A percentile compares a stretch with the other conserved stretches of the same genome.
These are phyloP conservation scores for Gymnorhina tibicen DNA, from an alignment of 2,113 vertebrate genomes.

Conservation along the genomic window DNA sequence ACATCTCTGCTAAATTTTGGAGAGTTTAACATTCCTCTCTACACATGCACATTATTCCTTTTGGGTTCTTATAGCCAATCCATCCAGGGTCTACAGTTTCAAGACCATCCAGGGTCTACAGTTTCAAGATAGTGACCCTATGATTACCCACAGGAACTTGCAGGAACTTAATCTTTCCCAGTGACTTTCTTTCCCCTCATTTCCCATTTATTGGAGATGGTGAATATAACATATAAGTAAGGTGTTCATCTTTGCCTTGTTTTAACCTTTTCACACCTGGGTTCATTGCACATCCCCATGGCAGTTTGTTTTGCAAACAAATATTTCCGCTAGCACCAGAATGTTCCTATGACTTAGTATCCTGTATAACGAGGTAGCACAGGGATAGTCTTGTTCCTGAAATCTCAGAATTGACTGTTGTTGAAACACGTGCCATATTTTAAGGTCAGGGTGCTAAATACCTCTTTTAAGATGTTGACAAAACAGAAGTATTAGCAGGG, in stretches of 20 bases:
- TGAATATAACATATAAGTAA: neutral
- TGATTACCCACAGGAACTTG: neutral
- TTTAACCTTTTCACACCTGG: neutral
- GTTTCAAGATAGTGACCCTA: neutral
- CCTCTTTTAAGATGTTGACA: neutral
- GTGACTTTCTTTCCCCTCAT: accelerated
- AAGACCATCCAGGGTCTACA: neutral
- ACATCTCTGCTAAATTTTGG: neutral
- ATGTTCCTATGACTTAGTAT: neutral
- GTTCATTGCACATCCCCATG: neutral
- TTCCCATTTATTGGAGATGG: neutral
- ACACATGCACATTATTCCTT: neutral
- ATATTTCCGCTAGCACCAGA: neutral
- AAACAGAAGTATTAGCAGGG: neutral
- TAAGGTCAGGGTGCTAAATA: neutral
- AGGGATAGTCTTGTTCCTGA: neutral
- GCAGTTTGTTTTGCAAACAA: neutral
- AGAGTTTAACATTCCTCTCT: neutral
- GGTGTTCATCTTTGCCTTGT: neutral
- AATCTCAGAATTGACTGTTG: neutral
- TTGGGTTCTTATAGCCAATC: neutral
- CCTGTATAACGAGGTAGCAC: neutral
- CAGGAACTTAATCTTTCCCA: neutral
- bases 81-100: neutral
- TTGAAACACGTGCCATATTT: neutral